These are phyloP conservation scores for Percopsis omiscomaycus DNA, from an alignment of 2,797 vertebrate genomes.

Conservation along the genomic window DNA sequence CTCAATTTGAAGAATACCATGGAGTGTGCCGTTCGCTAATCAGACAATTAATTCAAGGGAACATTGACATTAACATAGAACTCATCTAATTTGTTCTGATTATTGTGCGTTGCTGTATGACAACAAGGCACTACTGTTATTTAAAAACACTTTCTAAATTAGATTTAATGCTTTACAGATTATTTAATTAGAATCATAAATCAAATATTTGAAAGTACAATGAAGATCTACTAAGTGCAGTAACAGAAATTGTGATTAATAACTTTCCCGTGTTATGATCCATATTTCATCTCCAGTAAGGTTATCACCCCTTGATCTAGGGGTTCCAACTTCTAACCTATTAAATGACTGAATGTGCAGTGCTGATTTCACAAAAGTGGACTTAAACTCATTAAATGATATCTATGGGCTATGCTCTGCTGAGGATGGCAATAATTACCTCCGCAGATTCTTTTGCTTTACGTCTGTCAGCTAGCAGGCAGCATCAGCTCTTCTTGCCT, in stretches of 20 bases:
- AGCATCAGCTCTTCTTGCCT: slow-evolving; percentile 30
- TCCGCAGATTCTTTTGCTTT: slow-evolving; percentile 45
- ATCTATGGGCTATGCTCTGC: slow-evolving; percentile 41
- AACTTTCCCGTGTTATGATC: neutral
- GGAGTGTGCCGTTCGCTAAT: no score
- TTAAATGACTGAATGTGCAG: slow-evolving; percentile 11
- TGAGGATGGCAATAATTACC: slow-evolving; percentile 53
- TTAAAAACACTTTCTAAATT: no score
- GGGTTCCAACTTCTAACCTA: slow-evolving; percentile 18
- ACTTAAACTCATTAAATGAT: slow-evolving; percentile 50
- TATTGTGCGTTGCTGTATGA: no score
- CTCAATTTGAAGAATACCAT: no score
- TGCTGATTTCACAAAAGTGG: slow-evolving; percentile 23
- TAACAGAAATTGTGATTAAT: neutral
- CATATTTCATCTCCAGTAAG: neutral
- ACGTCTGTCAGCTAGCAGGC: slow-evolving; percentile 34
- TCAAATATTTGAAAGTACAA: no score
- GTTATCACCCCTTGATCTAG: slow-evolving; percentile 6
- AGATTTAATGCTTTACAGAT: no score
- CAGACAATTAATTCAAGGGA: no score
- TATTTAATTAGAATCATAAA: no score
- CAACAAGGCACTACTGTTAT: no score
- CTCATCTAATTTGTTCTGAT: no score
- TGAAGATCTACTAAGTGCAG: neutral
- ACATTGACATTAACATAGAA: no score